Conservation (phyloP, 2,113 vertebrate species). For the Sinocyclocheilus rhinocerous region DNA sequence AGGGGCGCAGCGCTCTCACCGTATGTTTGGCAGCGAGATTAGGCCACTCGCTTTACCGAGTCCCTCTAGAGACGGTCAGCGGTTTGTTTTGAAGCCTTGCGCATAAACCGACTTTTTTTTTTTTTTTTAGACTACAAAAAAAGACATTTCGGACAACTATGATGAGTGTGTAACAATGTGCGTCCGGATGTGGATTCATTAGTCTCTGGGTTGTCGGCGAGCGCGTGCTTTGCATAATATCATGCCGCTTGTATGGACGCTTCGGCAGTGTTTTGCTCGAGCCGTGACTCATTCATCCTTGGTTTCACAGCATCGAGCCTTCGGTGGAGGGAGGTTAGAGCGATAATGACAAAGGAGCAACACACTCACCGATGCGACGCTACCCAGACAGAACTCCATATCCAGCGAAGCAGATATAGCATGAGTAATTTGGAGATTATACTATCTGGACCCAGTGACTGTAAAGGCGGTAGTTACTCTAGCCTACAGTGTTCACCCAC, state of each 20-base stretch:
- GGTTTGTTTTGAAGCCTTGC: neutral
- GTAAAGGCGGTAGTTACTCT: constrained; percentile 22
- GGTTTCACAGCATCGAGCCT: constrained; percentile 4
- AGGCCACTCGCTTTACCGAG: constrained; percentile 31
- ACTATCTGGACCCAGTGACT: constrained; percentile 35
- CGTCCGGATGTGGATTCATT: constrained; percentile 30
- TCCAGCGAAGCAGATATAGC: constrained; percentile 3
- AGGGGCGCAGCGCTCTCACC: constrained; percentile 26
- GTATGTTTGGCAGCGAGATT: constrained; percentile 30
- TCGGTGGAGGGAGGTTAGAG: constrained; percentile 23
- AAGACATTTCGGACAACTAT: constrained; percentile 12
- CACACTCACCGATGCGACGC: neutral
- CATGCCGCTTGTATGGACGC: constrained; percentile 27
- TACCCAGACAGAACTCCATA: constrained; percentile 7
- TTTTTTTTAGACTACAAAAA: neutral
- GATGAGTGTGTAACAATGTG: neutral
- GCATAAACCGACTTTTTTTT: neutral
- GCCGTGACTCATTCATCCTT: constrained; percentile 38
- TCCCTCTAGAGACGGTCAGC: neutral
- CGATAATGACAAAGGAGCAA: constrained; percentile 25
- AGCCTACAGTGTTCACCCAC: constrained; percentile 38
- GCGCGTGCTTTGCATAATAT: constrained; percentile 43
- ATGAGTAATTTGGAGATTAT: constrained; percentile 33
- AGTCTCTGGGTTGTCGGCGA: neutral
- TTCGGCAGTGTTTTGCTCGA: constrained; percentile 14